A percentile compares a stretch with the other conserved stretches of the same genome.
phyloP scores from a whole-genome alignment of 2,888 invertebrate species.

The Epsilonema sp. region DNA sequence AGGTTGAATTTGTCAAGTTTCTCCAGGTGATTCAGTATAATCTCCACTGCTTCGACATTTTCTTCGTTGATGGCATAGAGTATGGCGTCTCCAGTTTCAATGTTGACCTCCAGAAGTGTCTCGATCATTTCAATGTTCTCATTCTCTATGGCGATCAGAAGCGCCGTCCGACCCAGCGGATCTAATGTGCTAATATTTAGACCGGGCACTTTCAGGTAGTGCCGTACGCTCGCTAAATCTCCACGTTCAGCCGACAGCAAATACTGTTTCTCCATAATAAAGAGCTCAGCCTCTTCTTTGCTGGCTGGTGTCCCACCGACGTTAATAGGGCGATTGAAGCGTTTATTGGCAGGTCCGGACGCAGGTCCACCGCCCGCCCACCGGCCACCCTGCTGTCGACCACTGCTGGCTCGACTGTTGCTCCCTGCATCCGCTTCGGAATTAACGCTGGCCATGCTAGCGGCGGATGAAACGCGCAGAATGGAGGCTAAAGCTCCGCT shows the following conservation, averaged over 20 bases:
- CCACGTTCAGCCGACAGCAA: conserved; percentile 75
- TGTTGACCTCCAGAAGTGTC: conserved; percentile 63
- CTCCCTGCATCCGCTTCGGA: too few species aligned
- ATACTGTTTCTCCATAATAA: conserved; percentile 65
- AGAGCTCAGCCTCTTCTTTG: conserved; percentile 32
- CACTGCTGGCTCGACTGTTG: too few species aligned
- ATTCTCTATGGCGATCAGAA: conserved; percentile 75
- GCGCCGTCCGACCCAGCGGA: conserved; percentile 65
- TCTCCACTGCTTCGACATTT: conserved; percentile 91
- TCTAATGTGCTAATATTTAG: conserved; percentile 79
- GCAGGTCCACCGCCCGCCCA: too few species aligned
- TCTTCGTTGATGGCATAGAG: conserved; percentile 83
- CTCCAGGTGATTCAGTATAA: conserved; percentile 77
- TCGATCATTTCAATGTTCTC: conserved; percentile 93
- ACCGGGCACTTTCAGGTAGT: conserved; percentile 17
- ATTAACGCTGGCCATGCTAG: too few species aligned
- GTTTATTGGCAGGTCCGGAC: too few species aligned
- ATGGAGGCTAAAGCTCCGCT: too few species aligned
- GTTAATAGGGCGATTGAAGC: too few species aligned
- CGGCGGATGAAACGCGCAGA: too few species aligned
- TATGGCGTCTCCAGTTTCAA: conserved; percentile 36
- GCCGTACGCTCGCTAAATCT: conserved; percentile 63
- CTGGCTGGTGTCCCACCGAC: too few species aligned
- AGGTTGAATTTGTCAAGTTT: conserved; percentile 27
- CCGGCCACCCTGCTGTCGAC: too few species aligned